phyloP scores from a whole-genome alignment of 2,113 vertebrate species.

The Oncorhynchus keta region DNA sequence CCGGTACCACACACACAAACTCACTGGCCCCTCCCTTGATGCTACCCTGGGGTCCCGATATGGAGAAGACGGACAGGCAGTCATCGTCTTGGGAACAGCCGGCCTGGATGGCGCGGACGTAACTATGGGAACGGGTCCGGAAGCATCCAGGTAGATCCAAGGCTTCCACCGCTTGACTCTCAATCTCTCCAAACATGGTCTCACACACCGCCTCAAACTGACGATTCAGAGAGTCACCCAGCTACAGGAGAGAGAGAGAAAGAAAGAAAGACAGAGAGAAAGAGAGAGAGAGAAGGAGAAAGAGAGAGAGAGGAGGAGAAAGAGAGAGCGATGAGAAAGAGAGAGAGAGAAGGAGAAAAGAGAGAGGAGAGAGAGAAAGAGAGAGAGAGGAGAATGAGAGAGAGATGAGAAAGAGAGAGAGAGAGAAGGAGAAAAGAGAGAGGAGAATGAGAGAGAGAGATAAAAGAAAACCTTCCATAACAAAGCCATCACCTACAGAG shows the following conservation, averaged over 20 bases:
- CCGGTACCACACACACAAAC: slow-evolving; percentile 44
- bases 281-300: no score
- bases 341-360: neutral
- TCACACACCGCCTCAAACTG: slow-evolving; percentile 94
- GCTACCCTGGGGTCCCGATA: slow-evolving; percentile 80
- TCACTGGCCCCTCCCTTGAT: slow-evolving; percentile 89
- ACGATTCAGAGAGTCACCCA: slow-evolving; percentile 89
- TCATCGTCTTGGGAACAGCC: slow-evolving; percentile 98
- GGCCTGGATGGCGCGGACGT: slow-evolving; percentile 96
- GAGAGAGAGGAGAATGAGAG: no score
- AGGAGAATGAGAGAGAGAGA: no score
- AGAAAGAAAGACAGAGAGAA: no score
- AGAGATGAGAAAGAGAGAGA: neutral
- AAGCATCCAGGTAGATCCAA: slow-evolving; percentile 97
- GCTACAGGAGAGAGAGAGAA: slow-evolving; percentile 58
- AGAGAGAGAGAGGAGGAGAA: neutral
- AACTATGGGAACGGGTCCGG: slow-evolving; percentile 97
- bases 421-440: neutral
- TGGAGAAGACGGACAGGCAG: slow-evolving; percentile 94
- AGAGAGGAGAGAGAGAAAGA: no score
- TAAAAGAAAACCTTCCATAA: no score
- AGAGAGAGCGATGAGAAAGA: neutral
- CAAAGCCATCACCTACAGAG: no score
- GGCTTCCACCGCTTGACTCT: slow-evolving; percentile 95
- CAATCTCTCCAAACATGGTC: slow-evolving; percentile 92